A percentile compares a stretch with the other conserved stretches of the same genome.
These are phyloP conservation scores for Alloscopus bannaensis DNA, from an alignment of 2,888 invertebrate genomes.

Conservation along the genomic window DNA sequence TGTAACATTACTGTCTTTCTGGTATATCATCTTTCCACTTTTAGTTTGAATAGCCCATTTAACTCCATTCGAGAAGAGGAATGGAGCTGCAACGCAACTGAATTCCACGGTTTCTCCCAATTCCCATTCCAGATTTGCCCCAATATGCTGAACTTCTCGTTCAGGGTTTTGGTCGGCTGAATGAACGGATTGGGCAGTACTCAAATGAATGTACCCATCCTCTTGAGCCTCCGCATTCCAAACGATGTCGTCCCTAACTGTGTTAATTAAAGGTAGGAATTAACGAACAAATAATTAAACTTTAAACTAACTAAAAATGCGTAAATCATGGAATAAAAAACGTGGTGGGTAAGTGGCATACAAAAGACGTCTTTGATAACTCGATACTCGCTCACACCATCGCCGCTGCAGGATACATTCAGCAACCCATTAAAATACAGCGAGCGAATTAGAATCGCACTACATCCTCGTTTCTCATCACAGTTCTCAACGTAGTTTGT, in stretches of 20 bases:
- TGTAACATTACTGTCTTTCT: constrained; percentile 60
- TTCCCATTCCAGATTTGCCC: constrained; percentile 62
- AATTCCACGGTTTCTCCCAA: constrained; percentile 65
- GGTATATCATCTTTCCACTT: constrained; percentile 58
- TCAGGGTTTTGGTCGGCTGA: constrained; percentile 65
- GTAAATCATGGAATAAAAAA: no score
- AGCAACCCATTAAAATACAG: constrained; percentile 59
- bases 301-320: neutral
- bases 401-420: constrained; percentile 62
- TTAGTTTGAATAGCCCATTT: constrained; percentile 66
- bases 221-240: constrained; percentile 43
- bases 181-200: constrained; percentile 39
- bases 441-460: constrained; percentile 37
- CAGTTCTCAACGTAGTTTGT: constrained; percentile 21
- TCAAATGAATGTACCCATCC: constrained; percentile 54
- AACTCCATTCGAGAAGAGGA: constrained; percentile 60
- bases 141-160: constrained; percentile 59
- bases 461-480: constrained; percentile 38
- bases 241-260: constrained; percentile 65
- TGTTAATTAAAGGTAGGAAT: neutral
- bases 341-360: constrained; percentile 25
- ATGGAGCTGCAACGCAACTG: constrained; percentile 64
- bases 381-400: constrained; percentile 55
- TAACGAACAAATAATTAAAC: neutral
- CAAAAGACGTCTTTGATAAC: constrained; percentile 63